Evolutionary conservation across 2,888 invertebrate species (phyloP), one percentile per base, ranked within the genome.

Genomic region (Drosophila anomalipes): DNA sequence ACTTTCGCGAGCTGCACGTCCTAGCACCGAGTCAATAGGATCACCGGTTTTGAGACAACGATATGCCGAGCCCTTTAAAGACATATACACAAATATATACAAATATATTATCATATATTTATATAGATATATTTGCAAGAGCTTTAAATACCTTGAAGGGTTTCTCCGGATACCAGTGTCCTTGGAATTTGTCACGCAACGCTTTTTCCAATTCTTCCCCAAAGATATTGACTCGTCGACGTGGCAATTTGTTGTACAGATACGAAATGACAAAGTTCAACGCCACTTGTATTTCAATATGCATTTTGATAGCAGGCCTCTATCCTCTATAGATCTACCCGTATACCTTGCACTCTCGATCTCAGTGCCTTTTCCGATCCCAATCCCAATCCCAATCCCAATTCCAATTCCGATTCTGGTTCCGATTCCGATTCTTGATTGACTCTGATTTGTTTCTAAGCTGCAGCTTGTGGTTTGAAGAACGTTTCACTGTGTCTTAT

Each of bases 271-370:
- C 97, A 95, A 99, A 99, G 95, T 99, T 99, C 92, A 99, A 95
- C 91, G 99, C 99, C 93, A 99, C 98, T 95, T 98, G 98, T 94
- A 99, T 97, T 96, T 99, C 99, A 95, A 99, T 97, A 96, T 99
- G 98, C 99, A 99, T 99, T 94, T 90, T 87, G 86, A 39, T 28
- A 37, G 60, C 69, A 64, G 67, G 47, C 56, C 39, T 65, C 41
- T 16, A 32, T 33, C 56, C 39, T 63, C 41, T 16, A 32, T 33
- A 16, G 44, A 32, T 52, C 22, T 52, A 14, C 7, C 28, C 51
- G 14, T 47, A n/a, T 51, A n/a, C 26, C 54, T 49, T 32, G 35
- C 41, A 39, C 59, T 54, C 33, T 39, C 12, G 51, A 28, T 16
- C 58, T 44, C 26, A 56, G 19, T 56, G 56, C 35, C 19, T 19